Base-by-base conservation (phyloP, 2,888 invertebrate species). In the Callyntrura guangdongensis region DNA sequence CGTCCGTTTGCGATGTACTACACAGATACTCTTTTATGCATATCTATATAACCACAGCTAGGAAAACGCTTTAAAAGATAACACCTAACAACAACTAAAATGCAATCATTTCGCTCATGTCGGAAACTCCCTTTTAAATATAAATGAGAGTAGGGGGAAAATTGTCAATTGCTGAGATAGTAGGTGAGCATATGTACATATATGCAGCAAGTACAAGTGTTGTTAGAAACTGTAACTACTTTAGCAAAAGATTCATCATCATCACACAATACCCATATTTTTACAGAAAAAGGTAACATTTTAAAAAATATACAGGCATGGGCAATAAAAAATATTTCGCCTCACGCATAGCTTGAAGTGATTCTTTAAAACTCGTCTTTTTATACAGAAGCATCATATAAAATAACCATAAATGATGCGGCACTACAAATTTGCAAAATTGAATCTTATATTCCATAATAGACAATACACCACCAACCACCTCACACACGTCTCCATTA, bases 311-410 rank as follows among this genome's bases (percentile, higher is more conserved):
- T 36, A 22, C 45, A 45, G 67, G 17, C 17, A 69, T 1, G 36
- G 17, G 69, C n/a, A 69, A 36, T 69, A 69, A 74, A 72, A 36
- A 49, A 74, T 74, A 74, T 49, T 49, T 74, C 22, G 74, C 47
- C 74, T 74, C 74, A 47, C 49, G 74, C 20, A 49, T 74, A 12
- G 74, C 74, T 49, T 74, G 20, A 49, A 25, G 74, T 47, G 22
- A 49, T 12, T 22, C 17, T 74, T 22, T 20, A 9, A 53, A 64
- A 74, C 49, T 49, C 5, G 74, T 22, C 14, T 74, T 74, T 9
- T 22, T 47, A 0, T 12, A 49, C 49, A 49, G 14, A 20, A 20
- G 12, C 3, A 22, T 11, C 3, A 1, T 47, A 12, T 74, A 69
- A 9, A 67, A 67, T 14, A 27, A 11, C 9, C 67, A 69, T 45